phyloP scores from a whole-genome alignment of 2,113 vertebrate species.

The Ammodytes dubius region DNA sequence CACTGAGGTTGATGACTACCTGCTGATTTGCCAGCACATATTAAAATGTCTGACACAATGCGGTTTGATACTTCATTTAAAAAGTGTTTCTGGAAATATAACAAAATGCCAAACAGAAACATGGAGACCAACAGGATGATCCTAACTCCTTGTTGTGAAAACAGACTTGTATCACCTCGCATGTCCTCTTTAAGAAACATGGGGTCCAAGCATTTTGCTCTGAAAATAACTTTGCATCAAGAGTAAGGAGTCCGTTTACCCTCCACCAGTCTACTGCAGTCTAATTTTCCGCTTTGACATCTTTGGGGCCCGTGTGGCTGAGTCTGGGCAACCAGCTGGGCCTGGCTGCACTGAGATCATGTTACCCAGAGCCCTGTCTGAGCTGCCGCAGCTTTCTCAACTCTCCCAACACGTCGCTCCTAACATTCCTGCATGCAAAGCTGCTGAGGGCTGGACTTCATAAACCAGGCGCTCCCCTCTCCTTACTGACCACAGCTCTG shows the following conservation, averaged over 20 bases:
- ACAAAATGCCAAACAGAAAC: not conserved
- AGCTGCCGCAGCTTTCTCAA: slow-evolving; percentile 54
- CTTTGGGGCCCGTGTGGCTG: slow-evolving; percentile 62
- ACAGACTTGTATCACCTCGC: slow-evolving; percentile 46
- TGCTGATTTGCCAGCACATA: not conserved
- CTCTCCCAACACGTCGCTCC: slow-evolving; percentile 41
- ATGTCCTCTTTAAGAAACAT: slow-evolving; percentile 68
- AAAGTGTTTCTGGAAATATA: not conserved
- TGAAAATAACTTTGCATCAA: slow-evolving; percentile 78
- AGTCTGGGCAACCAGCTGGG: slow-evolving; percentile 61
- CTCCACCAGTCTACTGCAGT: slow-evolving; percentile 42
- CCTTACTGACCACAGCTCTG: slow-evolving; percentile 1
- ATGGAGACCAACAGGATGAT: not conserved
- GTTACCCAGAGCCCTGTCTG: slow-evolving; percentile 63
- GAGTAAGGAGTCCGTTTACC: slow-evolving; percentile 23
- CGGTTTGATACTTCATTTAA: slow-evolving; percentile 10
- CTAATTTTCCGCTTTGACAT: slow-evolving; percentile 48
- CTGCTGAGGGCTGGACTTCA: slow-evolving; percentile 21
- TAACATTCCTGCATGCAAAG: slow-evolving; percentile 53
- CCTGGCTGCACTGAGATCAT: slow-evolving; percentile 56
- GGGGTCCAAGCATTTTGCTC: slow-evolving; percentile 54
- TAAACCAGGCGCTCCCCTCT: not conserved
- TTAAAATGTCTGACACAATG: slow-evolving; percentile 3
- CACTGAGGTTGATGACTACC: not conserved
- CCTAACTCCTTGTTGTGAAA: slow-evolving; percentile 30